Conservation (phyloP, 2,888 invertebrate species). For the Ichneumoninae sp. region DNA sequence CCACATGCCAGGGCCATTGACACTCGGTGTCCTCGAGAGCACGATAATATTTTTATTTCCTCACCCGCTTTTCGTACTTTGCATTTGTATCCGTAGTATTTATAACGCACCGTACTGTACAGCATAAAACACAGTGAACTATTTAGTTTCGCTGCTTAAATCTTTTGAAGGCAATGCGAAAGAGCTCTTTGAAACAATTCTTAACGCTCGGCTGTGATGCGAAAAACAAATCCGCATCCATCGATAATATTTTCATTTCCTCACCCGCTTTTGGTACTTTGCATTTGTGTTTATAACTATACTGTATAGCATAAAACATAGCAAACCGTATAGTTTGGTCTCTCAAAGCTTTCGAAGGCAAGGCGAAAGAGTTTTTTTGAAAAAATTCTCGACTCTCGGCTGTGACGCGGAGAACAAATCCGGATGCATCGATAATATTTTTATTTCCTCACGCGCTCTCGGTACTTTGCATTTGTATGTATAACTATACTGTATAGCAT, state of each 20-base stretch:
- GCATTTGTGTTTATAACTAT: too few relatives aligned
- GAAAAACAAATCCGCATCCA: neutral
- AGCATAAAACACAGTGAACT: too few relatives aligned
- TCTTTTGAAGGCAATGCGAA: neutral
- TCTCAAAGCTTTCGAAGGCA: neutral
- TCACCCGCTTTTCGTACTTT: neutral
- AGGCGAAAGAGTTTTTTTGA: neutral
- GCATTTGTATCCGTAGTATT: neutral
- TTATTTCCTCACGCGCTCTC: neutral
- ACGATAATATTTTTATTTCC: conserved; percentile 53
- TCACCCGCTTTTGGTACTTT: neutral
- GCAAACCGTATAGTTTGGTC: too few relatives aligned
- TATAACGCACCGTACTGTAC: neutral
- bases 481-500: too few relatives aligned
- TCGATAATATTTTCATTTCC: conserved; percentile 41
- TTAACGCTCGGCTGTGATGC: neutral
- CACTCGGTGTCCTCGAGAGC: conserved; percentile 69
- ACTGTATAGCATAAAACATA: too few relatives aligned
- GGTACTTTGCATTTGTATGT: too few relatives aligned
- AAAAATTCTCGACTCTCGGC: neutral
- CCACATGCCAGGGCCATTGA: conserved; percentile 76
- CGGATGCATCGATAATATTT: conserved; percentile 29
- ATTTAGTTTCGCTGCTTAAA: too few relatives aligned
- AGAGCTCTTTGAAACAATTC: neutral
- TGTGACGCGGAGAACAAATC: neutral